These are phyloP conservation scores for Halcyon malimbica DNA, from an alignment of 2,113 vertebrate species.

Conservation along the genomic window DNA sequence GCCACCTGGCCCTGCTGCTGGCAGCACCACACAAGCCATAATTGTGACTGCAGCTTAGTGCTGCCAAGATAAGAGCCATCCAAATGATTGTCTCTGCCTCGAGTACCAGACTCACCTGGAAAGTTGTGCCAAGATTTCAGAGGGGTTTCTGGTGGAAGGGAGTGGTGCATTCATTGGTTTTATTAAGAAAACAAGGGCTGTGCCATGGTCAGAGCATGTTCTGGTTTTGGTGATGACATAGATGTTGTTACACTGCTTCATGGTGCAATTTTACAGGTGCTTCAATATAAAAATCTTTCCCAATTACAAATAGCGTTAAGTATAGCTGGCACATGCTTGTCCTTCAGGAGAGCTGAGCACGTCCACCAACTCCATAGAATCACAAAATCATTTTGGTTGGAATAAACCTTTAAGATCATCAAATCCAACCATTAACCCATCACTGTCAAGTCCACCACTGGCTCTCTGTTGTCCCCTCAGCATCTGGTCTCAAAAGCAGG, in stretches of 20 bases:
- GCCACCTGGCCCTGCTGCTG: neutral
- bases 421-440: neutral
- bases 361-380: neutral
- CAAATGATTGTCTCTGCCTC: neutral
- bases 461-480: neutral
- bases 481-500: neutral
- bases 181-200: neutral
- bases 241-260: neutral
- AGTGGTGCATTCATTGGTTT: neutral
- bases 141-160: neutral
- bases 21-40: neutral
- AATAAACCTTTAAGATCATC: neutral
- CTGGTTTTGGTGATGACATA: neutral
- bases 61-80: neutral
- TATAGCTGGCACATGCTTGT: neutral
- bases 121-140: neutral
- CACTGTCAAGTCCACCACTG: neutral
- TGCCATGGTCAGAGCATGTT: neutral
- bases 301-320: neutral
- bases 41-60: neutral
- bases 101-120: neutral
- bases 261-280: neutral
- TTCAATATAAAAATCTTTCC: neutral
- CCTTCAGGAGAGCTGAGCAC: neutral
- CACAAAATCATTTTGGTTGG: neutral